Base-by-base conservation (phyloP, 2,888 invertebrate genomes). In the Lucinisca nassula region DNA sequence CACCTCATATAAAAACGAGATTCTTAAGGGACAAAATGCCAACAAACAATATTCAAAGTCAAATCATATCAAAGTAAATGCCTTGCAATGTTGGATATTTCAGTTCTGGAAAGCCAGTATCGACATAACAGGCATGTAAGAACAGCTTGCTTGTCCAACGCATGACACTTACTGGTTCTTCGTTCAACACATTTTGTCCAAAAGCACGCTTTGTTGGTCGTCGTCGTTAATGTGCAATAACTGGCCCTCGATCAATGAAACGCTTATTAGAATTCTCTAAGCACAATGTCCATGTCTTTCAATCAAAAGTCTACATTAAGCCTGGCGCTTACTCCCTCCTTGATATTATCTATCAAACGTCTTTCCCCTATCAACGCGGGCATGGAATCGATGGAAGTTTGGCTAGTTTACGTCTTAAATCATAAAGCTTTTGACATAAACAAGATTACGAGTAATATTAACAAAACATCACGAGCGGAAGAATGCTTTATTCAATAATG, bases 281-380 rank as follows among this genome's bases (percentile, higher is more conserved):
- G 58, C 58, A 58, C 27, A 27, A 12, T 14, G 27, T 27, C 24
- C 67, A 67, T 67, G 35, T 67, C 32, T n/a, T 4, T 67, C 67
- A 67, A 67, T 67, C 67, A 67, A 67, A 32, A 21, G 67, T 67
- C 35, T 67, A 67, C 67, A 67, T 67, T 67, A 67, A 67, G 67
- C 67, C 67, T 21, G 17, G 24, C 35, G 67, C 35, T 67, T 67
- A 6, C 21, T 35, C 67, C 67, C 21, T 32, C 32, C 4, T 35
- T 17, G 67, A 67, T 67, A n/a, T n/a, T 35, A 35, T 67, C 21
- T 67, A 35, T 67, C 67, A 67, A 67, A 8, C 67, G 67, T 67
- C 67, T 67, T 67, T 27, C 24, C 27, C 24, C 67, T 35, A 67
- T 67, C 67, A 67, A 17, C 67, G 24, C 8, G 32, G 14, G 4